A percentile compares a stretch with the other conserved stretches of the same genome.
These are phyloP conservation scores for Cancer borealis DNA, from an alignment of 2,888 invertebrate species.

Conservation along the genomic window DNA sequence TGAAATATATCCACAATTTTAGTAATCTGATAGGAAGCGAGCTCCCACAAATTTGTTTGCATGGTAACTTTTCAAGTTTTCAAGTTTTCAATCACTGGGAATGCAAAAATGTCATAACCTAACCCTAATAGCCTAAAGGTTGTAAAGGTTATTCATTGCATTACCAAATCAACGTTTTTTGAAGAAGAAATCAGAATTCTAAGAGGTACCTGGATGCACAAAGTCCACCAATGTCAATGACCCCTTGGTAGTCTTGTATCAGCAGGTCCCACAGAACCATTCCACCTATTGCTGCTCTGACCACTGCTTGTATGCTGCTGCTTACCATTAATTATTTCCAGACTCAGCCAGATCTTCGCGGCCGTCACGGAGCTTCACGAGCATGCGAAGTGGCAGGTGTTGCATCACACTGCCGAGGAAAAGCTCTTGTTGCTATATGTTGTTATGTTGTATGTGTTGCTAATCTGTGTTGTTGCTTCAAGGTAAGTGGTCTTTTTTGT, in stretches of 20 bases:
- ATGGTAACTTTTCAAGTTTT: too few species aligned
- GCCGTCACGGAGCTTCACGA: background rate
- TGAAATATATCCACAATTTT: too few species aligned
- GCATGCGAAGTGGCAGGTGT: background rate
- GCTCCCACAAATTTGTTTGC: too few species aligned
- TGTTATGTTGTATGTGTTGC: background rate
- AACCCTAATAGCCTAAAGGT: too few species aligned
- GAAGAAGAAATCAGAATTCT: too few species aligned
- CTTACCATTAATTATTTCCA: background rate
- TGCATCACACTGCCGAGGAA: background rate
- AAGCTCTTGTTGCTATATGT: background rate
- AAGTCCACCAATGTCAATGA: background rate
- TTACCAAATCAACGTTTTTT: too few species aligned
- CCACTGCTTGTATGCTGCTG: background rate
- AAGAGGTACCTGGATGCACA: background rate
- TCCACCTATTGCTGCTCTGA: background rate
- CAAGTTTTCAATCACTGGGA: too few species aligned
- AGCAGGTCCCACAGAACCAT: background rate
- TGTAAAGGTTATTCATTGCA: too few species aligned
- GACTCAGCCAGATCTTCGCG: background rate
- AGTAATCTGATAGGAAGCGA: too few species aligned
- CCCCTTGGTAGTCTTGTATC: background rate
- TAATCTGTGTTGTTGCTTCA: background rate
- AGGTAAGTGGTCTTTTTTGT: background rate
- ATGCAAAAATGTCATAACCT: too few species aligned